Evolutionary conservation across 2,888 invertebrate genomes (phyloP).

Genomic region (Eristalinus sepulchralis): DNA sequence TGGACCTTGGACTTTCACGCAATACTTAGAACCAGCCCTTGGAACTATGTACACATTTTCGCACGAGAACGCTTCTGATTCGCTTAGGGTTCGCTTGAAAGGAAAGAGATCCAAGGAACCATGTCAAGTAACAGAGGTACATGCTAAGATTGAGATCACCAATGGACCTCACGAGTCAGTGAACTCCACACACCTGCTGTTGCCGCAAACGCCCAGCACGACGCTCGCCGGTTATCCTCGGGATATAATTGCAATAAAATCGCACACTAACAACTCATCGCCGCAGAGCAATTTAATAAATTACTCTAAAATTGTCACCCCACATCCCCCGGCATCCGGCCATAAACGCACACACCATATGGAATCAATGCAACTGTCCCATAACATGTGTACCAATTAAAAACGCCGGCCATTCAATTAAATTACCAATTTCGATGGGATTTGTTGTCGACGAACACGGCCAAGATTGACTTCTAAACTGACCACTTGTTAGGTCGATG

Average conservation of each 20-base stretch:
- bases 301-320: constrained; percentile 31
- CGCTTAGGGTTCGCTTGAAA: too few relatives aligned
- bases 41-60: too few relatives aligned
- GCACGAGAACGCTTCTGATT: too few relatives aligned
- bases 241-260: neutral
- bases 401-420: constrained; percentile 53
- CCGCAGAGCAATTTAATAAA: constrained; percentile 1
- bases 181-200: neutral
- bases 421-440: constrained; percentile 62
- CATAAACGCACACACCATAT: neutral
- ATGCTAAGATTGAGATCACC: too few relatives aligned
- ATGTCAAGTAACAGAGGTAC: too few relatives aligned
- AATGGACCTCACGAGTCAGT: too few relatives aligned
- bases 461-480: constrained; percentile 52
- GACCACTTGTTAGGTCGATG: constrained; percentile 64
- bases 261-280: neutral
- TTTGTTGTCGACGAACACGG: constrained; percentile 41
- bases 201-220: neutral
- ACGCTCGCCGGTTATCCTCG: neutral
- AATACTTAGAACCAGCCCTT: too few relatives aligned
- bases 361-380: constrained; percentile 35
- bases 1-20: too few relatives aligned
- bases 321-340: constrained; percentile 5
- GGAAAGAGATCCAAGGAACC: too few relatives aligned
- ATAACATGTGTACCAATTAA: constrained; percentile 68